Evolutionary conservation across 23 tunicate species (phyloP).

Genomic region (Pegea sp.): DNA sequence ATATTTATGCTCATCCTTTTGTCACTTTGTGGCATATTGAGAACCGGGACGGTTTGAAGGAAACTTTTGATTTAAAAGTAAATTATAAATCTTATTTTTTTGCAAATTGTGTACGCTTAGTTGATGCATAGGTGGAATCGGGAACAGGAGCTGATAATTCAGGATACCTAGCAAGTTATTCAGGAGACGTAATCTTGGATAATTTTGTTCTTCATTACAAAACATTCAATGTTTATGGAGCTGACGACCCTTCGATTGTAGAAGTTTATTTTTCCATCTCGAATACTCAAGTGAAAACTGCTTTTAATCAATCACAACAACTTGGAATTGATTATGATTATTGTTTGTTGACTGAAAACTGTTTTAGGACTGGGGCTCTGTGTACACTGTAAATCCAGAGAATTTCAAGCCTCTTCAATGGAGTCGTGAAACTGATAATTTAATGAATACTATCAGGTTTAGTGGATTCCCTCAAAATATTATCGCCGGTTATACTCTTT

Average conservation of each 20-base stretch:
- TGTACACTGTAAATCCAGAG: too few relatives aligned
- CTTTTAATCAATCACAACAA: too few relatives aligned
- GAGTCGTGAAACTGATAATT: constrained; percentile 39
- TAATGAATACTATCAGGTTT: constrained; percentile 12
- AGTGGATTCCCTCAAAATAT: constrained; percentile 37
- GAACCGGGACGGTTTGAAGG: constrained; percentile 14
- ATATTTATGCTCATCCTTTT: constrained; percentile 69
- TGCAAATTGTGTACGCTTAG: not conserved
- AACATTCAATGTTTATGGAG: constrained; percentile 35
- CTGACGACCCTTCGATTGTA: constrained; percentile 56
- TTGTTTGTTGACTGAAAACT: too few relatives aligned
- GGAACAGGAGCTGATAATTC: constrained; percentile 75
- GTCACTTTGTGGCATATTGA: constrained; percentile 65
- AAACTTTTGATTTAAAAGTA: constrained; percentile 41
- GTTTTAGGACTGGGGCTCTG: constrained; percentile 49
- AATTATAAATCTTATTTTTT: not conserved
- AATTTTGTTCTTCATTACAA: constrained; percentile 12
- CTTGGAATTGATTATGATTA: too few relatives aligned
- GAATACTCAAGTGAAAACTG: too few relatives aligned
- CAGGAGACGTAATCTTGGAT: constrained; percentile 15
- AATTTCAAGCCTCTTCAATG: too few relatives aligned
- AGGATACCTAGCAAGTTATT: constrained; percentile 15
- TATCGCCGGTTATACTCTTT: constrained; percentile 58
- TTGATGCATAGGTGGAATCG: constrained; percentile 37
- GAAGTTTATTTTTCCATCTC: constrained; percentile 63